Conservation (phyloP, 2,888 invertebrate genomes). For the Synergus umbraculus region DNA sequence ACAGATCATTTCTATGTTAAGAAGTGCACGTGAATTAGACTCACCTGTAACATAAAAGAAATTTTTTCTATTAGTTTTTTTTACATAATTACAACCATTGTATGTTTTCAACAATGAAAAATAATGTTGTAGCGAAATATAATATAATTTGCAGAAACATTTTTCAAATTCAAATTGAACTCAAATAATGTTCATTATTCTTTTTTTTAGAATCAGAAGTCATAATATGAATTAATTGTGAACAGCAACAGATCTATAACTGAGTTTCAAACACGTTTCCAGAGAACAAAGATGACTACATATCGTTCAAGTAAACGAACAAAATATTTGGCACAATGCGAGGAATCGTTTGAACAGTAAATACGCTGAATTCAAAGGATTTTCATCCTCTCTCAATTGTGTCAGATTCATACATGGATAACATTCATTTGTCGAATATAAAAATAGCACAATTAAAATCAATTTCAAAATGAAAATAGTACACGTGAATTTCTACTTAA, state of each 20-base stretch:
- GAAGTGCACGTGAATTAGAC: not conserved
- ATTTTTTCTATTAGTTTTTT: conserved; percentile 2
- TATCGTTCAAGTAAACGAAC: conserved; percentile 5
- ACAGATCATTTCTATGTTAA: not conserved
- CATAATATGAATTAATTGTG: not conserved
- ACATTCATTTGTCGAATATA: too few relatives aligned
- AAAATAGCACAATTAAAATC: too few relatives aligned
- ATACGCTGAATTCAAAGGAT: not conserved
- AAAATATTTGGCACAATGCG: conserved; percentile 17
- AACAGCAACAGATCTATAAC: not conserved
- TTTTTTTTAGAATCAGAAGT: too few relatives aligned
- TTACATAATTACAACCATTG: not conserved
- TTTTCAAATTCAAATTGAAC: too few relatives aligned
- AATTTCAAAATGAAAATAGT: too few relatives aligned
- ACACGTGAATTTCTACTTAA: too few relatives aligned
- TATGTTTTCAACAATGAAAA: not conserved
- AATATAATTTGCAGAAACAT: not conserved
- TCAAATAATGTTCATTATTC: not conserved
- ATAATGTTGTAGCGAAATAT: not conserved
- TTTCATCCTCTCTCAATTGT: not conserved
- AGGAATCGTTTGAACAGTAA: conserved; percentile 10
- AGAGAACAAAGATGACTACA: conserved; percentile 3
- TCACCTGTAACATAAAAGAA: conserved; percentile 14
- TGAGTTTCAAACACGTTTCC: not conserved
- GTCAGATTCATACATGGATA: not conserved